Evolutionary conservation across 1,140 invertebrate species (phyloP).

Genomic region (Macrobrachium rosenbergii): DNA sequence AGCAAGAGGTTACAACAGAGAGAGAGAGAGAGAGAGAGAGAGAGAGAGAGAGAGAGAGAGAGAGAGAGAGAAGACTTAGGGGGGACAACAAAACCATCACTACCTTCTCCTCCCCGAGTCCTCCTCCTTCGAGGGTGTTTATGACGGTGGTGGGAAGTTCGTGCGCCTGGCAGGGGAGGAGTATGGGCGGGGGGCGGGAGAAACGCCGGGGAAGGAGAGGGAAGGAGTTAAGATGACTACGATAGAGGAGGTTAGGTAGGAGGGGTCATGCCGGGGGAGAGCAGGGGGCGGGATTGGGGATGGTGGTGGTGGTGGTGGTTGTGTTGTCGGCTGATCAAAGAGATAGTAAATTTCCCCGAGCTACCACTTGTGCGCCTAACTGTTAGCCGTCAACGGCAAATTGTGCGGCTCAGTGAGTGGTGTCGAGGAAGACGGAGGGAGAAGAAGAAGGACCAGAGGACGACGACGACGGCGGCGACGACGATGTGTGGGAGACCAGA

Average conservation of each 20-base stretch:
- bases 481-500: no score
- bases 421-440: background rate
- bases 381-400: no score
- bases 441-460: background rate
- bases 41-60: background rate
- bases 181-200: background rate
- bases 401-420: background rate
- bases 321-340: background rate
- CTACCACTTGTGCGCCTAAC: no score
- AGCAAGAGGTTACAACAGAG: no score
- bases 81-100: background rate
- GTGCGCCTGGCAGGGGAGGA: no score
- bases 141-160: no score
- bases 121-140: no score
- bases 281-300: no score
- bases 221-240: background rate
- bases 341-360: background rate
- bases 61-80: background rate
- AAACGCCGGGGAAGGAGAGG: background rate
- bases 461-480: no score
- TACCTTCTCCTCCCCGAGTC: no score
- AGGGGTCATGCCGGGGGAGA: background rate
- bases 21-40: background rate
- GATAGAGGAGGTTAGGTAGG: background rate
- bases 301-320: no score